A percentile compares a stretch with the other conserved stretches of the same genome.
Evolutionary conservation across 2,888 invertebrate species (phyloP).

Genomic region (Oxystoma pomonae): DNA sequence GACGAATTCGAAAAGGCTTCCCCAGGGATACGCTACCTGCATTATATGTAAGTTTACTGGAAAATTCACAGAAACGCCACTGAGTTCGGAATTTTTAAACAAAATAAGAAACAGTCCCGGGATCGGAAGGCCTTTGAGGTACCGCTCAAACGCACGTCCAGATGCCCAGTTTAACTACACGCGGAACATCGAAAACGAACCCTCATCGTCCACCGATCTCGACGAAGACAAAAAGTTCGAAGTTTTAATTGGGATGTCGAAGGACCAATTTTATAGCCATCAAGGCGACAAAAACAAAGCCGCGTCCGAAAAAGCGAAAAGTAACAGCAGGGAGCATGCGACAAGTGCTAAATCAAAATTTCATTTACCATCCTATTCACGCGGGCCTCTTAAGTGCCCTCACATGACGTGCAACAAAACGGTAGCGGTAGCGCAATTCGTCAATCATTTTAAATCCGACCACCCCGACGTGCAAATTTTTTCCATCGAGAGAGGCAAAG

Average conservation of each 20-base stretch:
- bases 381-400: conserved; percentile 37
- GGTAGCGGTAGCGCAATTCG: conserved; percentile 39
- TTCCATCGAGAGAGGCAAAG: conserved; percentile 34
- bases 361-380: conserved; percentile 19
- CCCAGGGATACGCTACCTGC: conserved; percentile 31
- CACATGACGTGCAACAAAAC: conserved; percentile 41
- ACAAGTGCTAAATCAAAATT: conserved; percentile 14
- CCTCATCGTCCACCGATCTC: background rate
- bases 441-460: conserved; percentile 42
- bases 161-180: conserved; percentile 9
- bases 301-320: background rate
- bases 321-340: background rate
- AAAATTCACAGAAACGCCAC: conserved; percentile 29
- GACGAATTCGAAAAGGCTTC: conserved; percentile 33
- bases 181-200: conserved; percentile 10
- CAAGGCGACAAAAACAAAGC: conserved; percentile 7
- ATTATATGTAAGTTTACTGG: conserved; percentile 30
- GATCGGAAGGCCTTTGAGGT: conserved; percentile 39
- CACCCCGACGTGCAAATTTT: conserved; percentile 38
- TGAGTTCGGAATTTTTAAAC: conserved; percentile 34
- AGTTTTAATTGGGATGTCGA: conserved; percentile 18
- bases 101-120: conserved; percentile 40
- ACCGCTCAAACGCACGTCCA: conserved; percentile 27
- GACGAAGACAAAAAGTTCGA: conserved; percentile 22
- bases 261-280: conserved; percentile 16